Percentiles rank a stretch among this genome's conserved stretches.
phyloP scores from a whole-genome alignment of 1,140 invertebrate species.

The Chironomus striatipennis region DNA sequence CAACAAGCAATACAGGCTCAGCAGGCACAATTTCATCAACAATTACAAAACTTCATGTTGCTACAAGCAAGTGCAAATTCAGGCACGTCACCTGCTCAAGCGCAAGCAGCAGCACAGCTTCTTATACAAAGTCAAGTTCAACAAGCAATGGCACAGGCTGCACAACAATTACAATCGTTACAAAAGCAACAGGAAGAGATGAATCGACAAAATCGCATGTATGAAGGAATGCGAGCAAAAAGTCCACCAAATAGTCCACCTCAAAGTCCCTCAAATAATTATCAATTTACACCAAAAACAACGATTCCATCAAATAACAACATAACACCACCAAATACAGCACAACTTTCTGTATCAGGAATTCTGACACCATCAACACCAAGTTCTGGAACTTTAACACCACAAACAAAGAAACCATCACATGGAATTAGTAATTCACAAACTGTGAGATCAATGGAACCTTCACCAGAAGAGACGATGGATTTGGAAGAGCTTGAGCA shows the following conservation, averaged over 20 bases:
- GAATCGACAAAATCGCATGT: constrained; percentile 41
- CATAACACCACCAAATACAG: constrained; percentile 38
- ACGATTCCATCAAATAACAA: constrained; percentile 39
- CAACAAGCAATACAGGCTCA: constrained; percentile 36
- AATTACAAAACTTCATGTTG: constrained; percentile 38
- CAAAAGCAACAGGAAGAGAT: constrained; percentile 61
- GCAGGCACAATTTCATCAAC: constrained; percentile 26
- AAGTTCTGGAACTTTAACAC: constrained; percentile 42
- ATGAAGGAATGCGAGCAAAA: constrained; percentile 30
- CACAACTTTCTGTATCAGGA: constrained; percentile 18
- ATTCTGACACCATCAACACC: constrained; percentile 37
- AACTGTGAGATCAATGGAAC: constrained; percentile 53
- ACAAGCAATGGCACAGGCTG: constrained; percentile 63
- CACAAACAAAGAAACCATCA: constrained; percentile 44
- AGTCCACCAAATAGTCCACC: constrained; percentile 45
- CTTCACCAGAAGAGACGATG: constrained; percentile 81
- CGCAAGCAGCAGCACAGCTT: constrained; percentile 26
- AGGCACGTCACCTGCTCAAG: constrained; percentile 27
- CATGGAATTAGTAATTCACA: constrained; percentile 33
- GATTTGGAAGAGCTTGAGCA: constrained; percentile 93
- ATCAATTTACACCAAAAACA: constrained; percentile 38
- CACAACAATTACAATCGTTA: constrained; percentile 69
- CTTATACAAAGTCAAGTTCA: constrained; percentile 46
- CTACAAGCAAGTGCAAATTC: constrained; percentile 36
- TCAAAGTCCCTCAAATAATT: constrained; percentile 45